Conservation (phyloP, 2,797 vertebrate genomes). For the Stomatorhinus walkeri region DNA sequence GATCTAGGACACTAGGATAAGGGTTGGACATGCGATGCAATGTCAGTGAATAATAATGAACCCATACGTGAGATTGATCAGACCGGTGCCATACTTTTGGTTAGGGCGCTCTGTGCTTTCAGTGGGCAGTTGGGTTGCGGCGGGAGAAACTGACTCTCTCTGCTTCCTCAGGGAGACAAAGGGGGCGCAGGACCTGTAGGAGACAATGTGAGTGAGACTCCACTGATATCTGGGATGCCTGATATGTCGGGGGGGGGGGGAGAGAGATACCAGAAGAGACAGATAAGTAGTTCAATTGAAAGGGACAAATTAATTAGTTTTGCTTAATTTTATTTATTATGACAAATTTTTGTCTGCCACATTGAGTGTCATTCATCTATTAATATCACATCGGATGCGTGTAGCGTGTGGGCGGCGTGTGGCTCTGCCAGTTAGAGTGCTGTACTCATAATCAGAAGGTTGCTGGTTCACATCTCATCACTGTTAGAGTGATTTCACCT, state of each 20-base stretch:
- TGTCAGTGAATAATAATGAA: background rate
- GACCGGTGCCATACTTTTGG: background rate
- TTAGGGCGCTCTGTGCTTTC: background rate
- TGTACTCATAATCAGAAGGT: background rate
- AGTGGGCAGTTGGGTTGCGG: background rate
- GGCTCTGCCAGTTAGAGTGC: background rate
- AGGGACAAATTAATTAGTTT: background rate
- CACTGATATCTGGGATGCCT: background rate
- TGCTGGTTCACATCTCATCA: background rate
- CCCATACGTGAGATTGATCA: background rate
- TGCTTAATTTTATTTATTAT: background rate
- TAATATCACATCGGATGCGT: background rate
- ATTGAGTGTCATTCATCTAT: background rate
- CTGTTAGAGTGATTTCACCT: background rate
- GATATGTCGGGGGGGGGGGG: background rate
- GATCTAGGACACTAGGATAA: background rate
- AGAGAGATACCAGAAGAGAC: background rate
- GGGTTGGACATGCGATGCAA: background rate
- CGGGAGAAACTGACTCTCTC: background rate
- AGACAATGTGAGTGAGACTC: slow-evolving; percentile 26
- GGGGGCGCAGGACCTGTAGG: slow-evolving; percentile 37
- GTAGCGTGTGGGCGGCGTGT: background rate
- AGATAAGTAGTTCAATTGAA: background rate
- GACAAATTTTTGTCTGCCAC: background rate
- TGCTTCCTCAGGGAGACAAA: slow-evolving; percentile 38